phyloP scores from a whole-genome alignment of 2,797 vertebrate genomes.

The Mormyrops attenuatus region DNA sequence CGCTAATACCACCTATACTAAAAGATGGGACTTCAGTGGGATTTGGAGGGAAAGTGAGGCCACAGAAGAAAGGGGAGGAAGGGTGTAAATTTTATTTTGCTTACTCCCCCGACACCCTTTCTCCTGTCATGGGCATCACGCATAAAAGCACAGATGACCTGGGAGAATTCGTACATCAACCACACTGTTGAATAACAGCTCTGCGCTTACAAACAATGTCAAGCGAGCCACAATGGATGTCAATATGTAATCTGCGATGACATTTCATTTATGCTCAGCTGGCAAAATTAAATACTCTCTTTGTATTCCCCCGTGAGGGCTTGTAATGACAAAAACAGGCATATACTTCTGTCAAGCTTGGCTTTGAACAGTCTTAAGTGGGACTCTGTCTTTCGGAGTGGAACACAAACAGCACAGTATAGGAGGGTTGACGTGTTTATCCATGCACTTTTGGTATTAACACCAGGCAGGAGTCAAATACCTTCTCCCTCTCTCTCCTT shows the following conservation, averaged over 20 bases:
- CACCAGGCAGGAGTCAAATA: background rate
- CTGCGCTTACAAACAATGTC: background rate
- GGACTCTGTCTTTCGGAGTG: background rate
- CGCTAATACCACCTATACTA: background rate
- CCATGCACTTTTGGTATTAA: background rate
- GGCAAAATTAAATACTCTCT: constrained; percentile 14
- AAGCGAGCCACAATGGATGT: background rate
- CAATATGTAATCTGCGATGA: background rate
- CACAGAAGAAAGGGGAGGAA: background rate
- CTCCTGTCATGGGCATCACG: background rate
- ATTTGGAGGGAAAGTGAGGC: background rate
- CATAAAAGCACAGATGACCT: background rate
- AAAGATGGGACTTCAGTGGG: background rate
- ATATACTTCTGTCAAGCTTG: constrained; percentile 34
- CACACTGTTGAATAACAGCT: background rate
- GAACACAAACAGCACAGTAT: background rate
- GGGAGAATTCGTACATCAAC: background rate
- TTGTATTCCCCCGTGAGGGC: background rate
- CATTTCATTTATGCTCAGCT: background rate
- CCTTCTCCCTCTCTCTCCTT: background rate
- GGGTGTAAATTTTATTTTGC: background rate
- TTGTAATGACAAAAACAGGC: constrained; percentile 21
- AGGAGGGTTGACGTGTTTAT: background rate
- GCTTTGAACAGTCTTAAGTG: background rate
- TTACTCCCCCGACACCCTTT: too few relatives aligned